These are phyloP conservation scores for Epinephelus fuscoguttatus DNA, from an alignment of 2,113 vertebrate species.

Conservation along the genomic window DNA sequence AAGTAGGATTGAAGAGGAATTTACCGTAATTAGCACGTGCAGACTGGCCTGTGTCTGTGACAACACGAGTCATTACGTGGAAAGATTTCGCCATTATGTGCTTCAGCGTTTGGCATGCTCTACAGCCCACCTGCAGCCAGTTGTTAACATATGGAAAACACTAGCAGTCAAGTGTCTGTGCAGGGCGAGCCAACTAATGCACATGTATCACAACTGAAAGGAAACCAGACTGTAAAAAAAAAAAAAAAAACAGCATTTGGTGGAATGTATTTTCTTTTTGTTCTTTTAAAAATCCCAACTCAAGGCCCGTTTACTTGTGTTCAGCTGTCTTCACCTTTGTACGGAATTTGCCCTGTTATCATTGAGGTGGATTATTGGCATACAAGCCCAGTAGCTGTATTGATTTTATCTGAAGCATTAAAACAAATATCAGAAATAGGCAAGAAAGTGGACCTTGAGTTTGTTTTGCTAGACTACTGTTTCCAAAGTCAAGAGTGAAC, in stretches of 20 bases:
- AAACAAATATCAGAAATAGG: background rate
- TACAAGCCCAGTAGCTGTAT: background rate
- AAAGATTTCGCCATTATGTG: constrained; percentile 24
- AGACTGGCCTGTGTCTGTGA: constrained; percentile 30
- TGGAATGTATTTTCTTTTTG: background rate
- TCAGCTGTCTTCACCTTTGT: background rate
- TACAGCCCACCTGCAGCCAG: constrained; percentile 42
- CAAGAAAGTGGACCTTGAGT: background rate
- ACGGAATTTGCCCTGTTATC: background rate
- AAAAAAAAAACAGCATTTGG: background rate
- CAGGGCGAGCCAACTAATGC: background rate
- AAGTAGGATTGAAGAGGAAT: constrained; percentile 28
- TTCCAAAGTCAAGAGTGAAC: background rate
- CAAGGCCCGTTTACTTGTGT: background rate
- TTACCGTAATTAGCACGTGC: constrained; percentile 36
- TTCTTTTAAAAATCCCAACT: constrained; percentile 7
- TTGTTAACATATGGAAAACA: constrained; percentile 50
- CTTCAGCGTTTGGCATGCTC: background rate
- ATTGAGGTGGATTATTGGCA: background rate
- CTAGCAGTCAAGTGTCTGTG: constrained; percentile 1
- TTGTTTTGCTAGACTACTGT: background rate
- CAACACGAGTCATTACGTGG: constrained; percentile 36
- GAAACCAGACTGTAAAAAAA: background rate
- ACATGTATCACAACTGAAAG: background rate
- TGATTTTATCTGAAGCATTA: background rate